Percentiles rank a stretch among this genome's conserved stretches.
These are phyloP conservation scores for Goniozus legneri DNA, from an alignment of 1,140 invertebrate genomes.

Conservation along the genomic window DNA sequence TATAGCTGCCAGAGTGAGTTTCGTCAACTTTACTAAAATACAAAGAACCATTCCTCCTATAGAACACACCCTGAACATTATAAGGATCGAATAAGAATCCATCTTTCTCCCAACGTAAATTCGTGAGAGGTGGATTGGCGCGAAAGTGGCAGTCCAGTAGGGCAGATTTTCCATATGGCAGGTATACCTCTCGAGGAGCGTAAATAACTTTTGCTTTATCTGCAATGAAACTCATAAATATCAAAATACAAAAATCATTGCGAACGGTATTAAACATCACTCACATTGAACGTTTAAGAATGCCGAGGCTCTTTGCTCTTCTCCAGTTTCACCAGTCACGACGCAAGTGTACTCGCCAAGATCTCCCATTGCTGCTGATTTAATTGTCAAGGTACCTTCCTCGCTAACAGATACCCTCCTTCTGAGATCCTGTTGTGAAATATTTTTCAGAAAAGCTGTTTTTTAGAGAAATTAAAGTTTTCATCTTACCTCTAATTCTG, in stretches of 20 bases:
- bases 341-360: slow-evolving; percentile 86
- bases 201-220: slow-evolving; percentile 91
- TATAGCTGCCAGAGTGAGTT: slow-evolving; percentile 76
- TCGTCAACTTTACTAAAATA: slow-evolving; percentile 80
- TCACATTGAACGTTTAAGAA: slow-evolving; percentile 94
- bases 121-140: slow-evolving; percentile 89
- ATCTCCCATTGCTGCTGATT: slow-evolving; percentile 73
- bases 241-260: slow-evolving; percentile 2
- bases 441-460: neutral
- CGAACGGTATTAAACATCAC: slow-evolving; percentile 36
- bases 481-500: slow-evolving; percentile 52
- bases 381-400: slow-evolving; percentile 75
- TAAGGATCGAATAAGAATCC: slow-evolving; percentile 88
- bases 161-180: slow-evolving; percentile 85
- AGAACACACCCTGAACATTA: slow-evolving; percentile 82
- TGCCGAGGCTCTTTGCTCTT: slow-evolving; percentile 79
- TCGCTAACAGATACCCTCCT: slow-evolving; percentile 59
- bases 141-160: slow-evolving; percentile 89
- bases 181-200: slow-evolving; percentile 80
- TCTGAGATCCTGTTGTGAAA: slow-evolving; percentile 56
- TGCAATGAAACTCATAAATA: slow-evolving; percentile 45
- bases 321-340: slow-evolving; percentile 75
- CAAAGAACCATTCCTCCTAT: slow-evolving; percentile 82
- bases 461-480: neutral
- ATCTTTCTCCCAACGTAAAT: slow-evolving; percentile 91